Percentiles rank a stretch among this genome's conserved stretches.
Conservation (phyloP, 2,113 vertebrate species). For the Nibea coibor region DNA sequence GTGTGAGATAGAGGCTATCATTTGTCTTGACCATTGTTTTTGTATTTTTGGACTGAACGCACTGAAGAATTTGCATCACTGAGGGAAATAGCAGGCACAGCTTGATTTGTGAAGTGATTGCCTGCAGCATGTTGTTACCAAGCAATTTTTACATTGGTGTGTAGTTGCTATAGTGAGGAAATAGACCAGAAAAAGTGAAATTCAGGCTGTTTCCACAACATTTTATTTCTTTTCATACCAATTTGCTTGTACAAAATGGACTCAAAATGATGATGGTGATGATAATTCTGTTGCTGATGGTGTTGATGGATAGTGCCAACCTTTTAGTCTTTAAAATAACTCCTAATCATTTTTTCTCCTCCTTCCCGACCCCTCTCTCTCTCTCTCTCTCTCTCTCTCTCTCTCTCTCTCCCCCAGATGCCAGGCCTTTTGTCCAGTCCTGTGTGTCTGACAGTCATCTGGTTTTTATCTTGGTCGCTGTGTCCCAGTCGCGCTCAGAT, state of each 20-base stretch:
- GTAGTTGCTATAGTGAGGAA: neutral
- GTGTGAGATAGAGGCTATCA: neutral
- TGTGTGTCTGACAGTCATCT: conserved; percentile 80
- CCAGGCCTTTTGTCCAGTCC: conserved; percentile 75
- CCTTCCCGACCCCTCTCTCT: neutral
- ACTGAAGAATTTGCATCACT: neutral
- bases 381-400: neutral
- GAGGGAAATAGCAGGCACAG: neutral
- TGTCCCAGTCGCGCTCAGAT: conserved; percentile 64
- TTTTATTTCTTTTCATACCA: conserved; percentile 10
- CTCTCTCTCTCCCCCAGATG: conserved; percentile 56
- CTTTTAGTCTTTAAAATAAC: conserved; percentile 8
- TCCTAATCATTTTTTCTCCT: neutral
- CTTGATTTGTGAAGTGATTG: neutral
- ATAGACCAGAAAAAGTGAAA: conserved; percentile 13
- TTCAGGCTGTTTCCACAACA: neutral
- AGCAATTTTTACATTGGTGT: neutral
- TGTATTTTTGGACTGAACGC: neutral
- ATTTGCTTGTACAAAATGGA: conserved; percentile 21
- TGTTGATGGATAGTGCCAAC: conserved; percentile 18
- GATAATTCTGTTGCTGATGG: neutral
- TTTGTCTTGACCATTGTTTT: neutral
- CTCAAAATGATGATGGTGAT: conserved; percentile 13
- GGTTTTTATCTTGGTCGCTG: conserved; percentile 75
- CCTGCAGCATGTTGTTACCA: neutral